Conservation (phyloP, 92 coral and sea anemone genomes). For the Zoanthus solanderi region DNA sequence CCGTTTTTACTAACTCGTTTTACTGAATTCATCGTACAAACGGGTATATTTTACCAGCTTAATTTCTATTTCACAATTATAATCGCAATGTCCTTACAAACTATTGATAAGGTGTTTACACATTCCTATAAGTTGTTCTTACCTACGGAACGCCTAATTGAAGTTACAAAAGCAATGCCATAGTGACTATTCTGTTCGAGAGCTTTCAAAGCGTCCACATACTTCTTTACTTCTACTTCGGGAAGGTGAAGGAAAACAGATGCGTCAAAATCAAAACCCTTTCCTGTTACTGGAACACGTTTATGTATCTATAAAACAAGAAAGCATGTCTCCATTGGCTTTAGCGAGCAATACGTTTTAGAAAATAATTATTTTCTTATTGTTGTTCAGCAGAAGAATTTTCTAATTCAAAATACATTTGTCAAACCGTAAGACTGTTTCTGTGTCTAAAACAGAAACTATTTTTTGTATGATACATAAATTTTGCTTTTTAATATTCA, state of each 20-base stretch:
- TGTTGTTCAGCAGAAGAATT: background rate
- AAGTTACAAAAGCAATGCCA: background rate
- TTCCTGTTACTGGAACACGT: background rate
- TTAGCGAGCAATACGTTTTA: background rate
- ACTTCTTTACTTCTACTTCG: background rate
- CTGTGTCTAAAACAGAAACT: too few species aligned
- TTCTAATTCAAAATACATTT: too few species aligned
- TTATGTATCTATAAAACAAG: background rate
- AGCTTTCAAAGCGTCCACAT: background rate
- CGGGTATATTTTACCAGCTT: too few species aligned
- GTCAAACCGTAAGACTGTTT: too few species aligned
- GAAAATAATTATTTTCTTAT: background rate
- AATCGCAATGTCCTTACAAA: too few species aligned
- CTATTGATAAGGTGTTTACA: too few species aligned
- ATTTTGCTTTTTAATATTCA: too few species aligned
- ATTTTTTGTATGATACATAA: too few species aligned
- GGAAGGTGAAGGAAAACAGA: background rate
- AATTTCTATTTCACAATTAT: too few species aligned
- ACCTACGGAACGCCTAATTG: background rate
- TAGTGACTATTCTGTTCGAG: background rate
- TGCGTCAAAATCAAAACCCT: background rate
- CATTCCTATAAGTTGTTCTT: background rate
- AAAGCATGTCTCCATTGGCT: background rate
- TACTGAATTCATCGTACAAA: too few species aligned
- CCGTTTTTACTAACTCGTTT: too few species aligned